Percentiles rank a stretch among this genome's conserved stretches.
Evolutionary conservation across 2,797 vertebrate genomes (phyloP).

Genomic region (Distichodus sexfasciatus): DNA sequence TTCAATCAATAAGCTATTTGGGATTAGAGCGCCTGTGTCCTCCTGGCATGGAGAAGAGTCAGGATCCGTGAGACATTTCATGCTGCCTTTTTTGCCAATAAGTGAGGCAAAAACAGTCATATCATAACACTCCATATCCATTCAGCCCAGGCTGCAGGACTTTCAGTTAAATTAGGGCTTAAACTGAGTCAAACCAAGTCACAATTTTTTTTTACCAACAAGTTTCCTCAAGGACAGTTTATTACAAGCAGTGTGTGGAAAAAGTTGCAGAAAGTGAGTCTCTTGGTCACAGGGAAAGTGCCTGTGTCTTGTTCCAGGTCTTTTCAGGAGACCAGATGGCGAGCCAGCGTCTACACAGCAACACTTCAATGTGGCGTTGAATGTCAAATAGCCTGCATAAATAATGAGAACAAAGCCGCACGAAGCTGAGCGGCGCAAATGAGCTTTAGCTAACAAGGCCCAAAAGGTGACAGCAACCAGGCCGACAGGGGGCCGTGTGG

Average conservation of each 20-base stretch:
- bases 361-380: conserved; percentile 19
- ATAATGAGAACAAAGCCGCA: conserved; percentile 22
- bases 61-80: conserved; percentile 16
- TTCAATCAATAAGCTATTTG: conserved; percentile 66
- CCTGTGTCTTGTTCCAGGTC: neutral
- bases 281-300: neutral
- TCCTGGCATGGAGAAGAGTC: conserved; percentile 11
- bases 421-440: conserved; percentile 20
- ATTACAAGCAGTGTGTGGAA: neutral
- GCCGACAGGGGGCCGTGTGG: neutral
- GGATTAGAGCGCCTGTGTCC: conserved; percentile 53
- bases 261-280: neutral
- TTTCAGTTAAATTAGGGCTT: too few relatives aligned
- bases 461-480: conserved; percentile 31
- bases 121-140: neutral
- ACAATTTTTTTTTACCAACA: too few relatives aligned
- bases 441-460: conserved; percentile 40
- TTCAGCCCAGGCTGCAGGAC: neutral
- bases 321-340: conserved; percentile 21
- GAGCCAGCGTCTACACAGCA: conserved; percentile 1
- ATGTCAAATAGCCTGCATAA: conserved; percentile 37
- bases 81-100: neutral
- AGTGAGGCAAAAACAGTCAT: conserved; percentile 15
- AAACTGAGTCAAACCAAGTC: too few relatives aligned
- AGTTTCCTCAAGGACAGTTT: neutral